A percentile compares a stretch with the other conserved stretches of the same genome.
These are phyloP conservation scores for Rambutsinella grinnellia DNA, from an alignment of 2,888 invertebrate genomes.

Conservation along the genomic window DNA sequence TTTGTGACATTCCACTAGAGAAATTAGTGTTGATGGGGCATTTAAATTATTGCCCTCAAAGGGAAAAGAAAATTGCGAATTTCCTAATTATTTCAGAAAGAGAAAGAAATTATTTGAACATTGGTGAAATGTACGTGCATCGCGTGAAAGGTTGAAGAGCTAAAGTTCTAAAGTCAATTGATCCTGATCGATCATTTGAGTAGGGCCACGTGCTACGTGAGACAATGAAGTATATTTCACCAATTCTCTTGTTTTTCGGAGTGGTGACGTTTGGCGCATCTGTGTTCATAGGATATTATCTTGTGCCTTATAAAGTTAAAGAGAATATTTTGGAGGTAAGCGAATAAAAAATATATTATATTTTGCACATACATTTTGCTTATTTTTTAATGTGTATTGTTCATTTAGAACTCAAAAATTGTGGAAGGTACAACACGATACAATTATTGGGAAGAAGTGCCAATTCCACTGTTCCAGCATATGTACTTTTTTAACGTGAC, in stretches of 20 bases:
- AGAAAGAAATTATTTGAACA: no score
- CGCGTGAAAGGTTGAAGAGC: not conserved
- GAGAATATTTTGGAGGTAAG: slow-evolving; percentile 31
- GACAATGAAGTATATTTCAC: slow-evolving; percentile 34
- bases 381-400: not conserved
- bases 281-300: slow-evolving; percentile 22
- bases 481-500: slow-evolving; percentile 58
- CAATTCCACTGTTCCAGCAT: slow-evolving; percentile 49
- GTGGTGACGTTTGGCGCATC: slow-evolving; percentile 25
- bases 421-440: slow-evolving; percentile 23
- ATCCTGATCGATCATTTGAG: not conserved
- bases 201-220: not conserved
- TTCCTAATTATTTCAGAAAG: no score
- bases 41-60: no score
- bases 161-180: not conserved
- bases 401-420: slow-evolving; percentile 36
- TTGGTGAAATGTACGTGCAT: no score
- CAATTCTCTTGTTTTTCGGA: slow-evolving; percentile 17
- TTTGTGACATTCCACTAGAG: not conserved
- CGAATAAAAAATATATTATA: not conserved
- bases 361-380: not conserved
- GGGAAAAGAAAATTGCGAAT: no score
- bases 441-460: slow-evolving; percentile 51
- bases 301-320: slow-evolving; percentile 25
- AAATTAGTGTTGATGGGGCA: not conserved